These are phyloP conservation scores for Rutpela maculata DNA, from an alignment of 2,888 invertebrate species.

Conservation along the genomic window DNA sequence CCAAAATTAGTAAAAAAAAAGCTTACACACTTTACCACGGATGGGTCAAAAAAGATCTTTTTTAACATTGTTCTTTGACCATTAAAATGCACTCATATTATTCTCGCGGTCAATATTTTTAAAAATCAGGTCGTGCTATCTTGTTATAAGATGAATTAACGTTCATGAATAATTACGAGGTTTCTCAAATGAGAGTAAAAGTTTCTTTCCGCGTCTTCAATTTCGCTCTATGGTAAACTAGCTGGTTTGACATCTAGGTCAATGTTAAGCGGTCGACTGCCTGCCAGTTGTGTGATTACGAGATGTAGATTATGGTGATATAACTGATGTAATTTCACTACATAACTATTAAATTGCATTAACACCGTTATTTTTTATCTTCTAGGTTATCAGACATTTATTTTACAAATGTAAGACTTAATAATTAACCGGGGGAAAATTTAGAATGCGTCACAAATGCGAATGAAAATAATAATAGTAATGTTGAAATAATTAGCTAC, in stretches of 20 bases:
- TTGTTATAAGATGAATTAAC: too few species aligned
- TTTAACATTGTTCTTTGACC: too few species aligned
- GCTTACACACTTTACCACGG: too few species aligned
- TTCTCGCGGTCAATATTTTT: not conserved
- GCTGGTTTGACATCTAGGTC: slow-evolving; percentile 28
- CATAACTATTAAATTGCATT: slow-evolving; percentile 14
- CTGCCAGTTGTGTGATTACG: not conserved
- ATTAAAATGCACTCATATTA: too few species aligned
- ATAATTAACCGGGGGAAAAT: slow-evolving; percentile 8
- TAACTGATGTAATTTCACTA: slow-evolving; percentile 9
- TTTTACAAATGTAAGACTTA: not conserved
- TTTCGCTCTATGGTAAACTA: not conserved
- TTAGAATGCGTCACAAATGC: slow-evolving; percentile 18
- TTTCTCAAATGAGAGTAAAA: slow-evolving; percentile 11
- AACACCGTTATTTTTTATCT: slow-evolving; percentile 16
- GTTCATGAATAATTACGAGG: not conserved
- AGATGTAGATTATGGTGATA: slow-evolving; percentile 2
- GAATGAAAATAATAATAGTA: not conserved
- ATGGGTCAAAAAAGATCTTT: too few species aligned
- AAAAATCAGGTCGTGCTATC: too few species aligned
- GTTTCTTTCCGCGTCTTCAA: not conserved
- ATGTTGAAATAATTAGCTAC: slow-evolving; percentile 15
- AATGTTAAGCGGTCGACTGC: slow-evolving; percentile 23
- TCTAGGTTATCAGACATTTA: slow-evolving; percentile 18
- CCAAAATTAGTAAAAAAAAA: too few species aligned